Evolutionary conservation across 2,888 invertebrate genomes (phyloP), one percentile per base, ranked within the genome.

Genomic region (Yponomeuta malinellus): DNA sequence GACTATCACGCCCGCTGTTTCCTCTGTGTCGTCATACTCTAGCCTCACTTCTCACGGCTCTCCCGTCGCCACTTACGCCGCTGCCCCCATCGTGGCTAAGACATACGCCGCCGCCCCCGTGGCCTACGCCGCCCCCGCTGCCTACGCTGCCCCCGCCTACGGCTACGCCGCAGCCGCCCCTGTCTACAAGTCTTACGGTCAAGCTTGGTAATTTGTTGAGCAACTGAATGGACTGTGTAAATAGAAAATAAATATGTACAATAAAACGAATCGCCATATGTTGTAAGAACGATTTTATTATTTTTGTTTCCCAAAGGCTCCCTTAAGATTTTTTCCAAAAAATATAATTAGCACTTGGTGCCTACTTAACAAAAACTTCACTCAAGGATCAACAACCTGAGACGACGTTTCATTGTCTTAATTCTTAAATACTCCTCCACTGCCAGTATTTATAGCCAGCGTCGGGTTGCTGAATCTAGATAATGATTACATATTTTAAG

Each of bases 51-150:
- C 83, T 74, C 86, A 83, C 83, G 83, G 82, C 63, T 77, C 82
- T 37, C 85, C 84, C 33, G 75, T 79, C 68, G 78, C 82, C 63
- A 85, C 89, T 74, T 86, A 87, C 77, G 80, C 91, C 71, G 92
- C 93, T 74, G 85, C 91, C 71, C 90, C 92, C 73, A 79, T 89
- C 70, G 78, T 86, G 71, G 76, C 80, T 73, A 79, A 80, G 72
- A 68, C 71, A n/a, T 72, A 72, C 71, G 73, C 73, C 48, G 73
- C 72, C 33, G 70, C 73, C 70, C 70, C 73, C 68, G 71, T 71
- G 31, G 59, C 72, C 8, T 65, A 63, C 48, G 69, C 71, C 59
- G 70, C 70, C 23, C 63, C 70, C 73, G 72, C 74, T 72, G 73
- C 75, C 69, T 12, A 12, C 67, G 71, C 12, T 5, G 72, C 73